Evolutionary conservation across 2,888 invertebrate genomes (phyloP).

Genomic region (Lasioglossum pauxillum): DNA sequence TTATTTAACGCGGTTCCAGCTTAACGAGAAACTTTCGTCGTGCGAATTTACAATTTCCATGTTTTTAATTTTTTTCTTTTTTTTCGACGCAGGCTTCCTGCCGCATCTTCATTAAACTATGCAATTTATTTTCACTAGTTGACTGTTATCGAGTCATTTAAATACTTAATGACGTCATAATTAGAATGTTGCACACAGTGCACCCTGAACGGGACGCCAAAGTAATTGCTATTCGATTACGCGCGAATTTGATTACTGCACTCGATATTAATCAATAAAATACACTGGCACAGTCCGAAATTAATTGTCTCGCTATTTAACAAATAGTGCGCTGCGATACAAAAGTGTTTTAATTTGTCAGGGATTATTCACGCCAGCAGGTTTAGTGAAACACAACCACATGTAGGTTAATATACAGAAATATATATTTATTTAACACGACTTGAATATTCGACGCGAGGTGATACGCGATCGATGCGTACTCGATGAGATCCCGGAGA

Average conservation of each 20-base stretch:
- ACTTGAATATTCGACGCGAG: too few species aligned
- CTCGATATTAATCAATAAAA: neutral
- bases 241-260: neutral
- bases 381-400: too few species aligned
- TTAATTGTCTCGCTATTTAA: neutral
- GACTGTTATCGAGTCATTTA: neutral
- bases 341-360: neutral
- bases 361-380: too few species aligned
- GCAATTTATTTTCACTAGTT: neutral
- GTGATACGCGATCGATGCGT: too few species aligned
- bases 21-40: neutral
- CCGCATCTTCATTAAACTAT: neutral
- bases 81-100: neutral
- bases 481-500: too few species aligned
- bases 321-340: too few species aligned
- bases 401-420: too few species aligned
- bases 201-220: neutral
- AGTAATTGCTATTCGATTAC: neutral
- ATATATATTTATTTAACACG: too few species aligned
- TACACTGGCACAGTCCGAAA: neutral
- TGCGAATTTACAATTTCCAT: neutral
- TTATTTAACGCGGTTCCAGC: neutral
- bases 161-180: neutral
- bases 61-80: neutral
- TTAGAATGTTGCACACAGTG: neutral